These are phyloP conservation scores for Lycaon pictus DNA, from an alignment of 2,113 vertebrate genomes.

Conservation along the genomic window DNA sequence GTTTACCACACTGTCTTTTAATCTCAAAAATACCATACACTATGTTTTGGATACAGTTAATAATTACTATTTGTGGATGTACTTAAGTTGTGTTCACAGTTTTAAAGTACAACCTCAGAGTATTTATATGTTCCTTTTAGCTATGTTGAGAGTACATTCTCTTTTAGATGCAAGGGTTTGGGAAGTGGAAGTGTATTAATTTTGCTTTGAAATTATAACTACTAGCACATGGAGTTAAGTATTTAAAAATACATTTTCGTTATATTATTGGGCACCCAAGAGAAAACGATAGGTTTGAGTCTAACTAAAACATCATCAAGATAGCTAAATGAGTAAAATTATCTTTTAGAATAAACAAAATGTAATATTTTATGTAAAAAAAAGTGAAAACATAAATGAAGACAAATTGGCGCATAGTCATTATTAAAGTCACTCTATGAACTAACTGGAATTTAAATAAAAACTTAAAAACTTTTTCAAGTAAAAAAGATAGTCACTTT, in stretches of 20 bases:
- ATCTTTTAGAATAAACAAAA: conserved; percentile 48
- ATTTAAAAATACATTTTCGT: conserved; percentile 46
- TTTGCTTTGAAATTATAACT: conserved; percentile 52
- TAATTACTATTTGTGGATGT: not conserved
- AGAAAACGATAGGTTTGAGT: not conserved
- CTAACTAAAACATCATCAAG: conserved; percentile 8
- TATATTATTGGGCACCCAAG: not conserved
- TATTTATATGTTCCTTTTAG: not conserved
- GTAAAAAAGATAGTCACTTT: not conserved
- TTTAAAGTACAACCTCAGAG: not conserved
- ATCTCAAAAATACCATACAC: conserved; percentile 49
- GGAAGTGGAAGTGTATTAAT: not conserved
- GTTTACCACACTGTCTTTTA: not conserved
- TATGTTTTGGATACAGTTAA: conserved; percentile 1
- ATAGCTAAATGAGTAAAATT: conserved; percentile 40
- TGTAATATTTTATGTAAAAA: conserved; percentile 36
- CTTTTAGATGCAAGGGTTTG: conserved; percentile 12
- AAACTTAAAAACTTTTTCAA: not conserved
- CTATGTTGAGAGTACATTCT: not conserved
- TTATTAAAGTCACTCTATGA: not conserved
- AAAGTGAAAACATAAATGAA: conserved; percentile 52
- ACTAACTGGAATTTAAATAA: not conserved
- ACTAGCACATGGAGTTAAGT: not conserved
- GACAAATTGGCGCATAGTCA: not conserved
- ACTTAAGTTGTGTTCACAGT: not conserved